phyloP scores from a whole-genome alignment of 2,888 invertebrate genomes.

The Drosophila longiperda region DNA sequence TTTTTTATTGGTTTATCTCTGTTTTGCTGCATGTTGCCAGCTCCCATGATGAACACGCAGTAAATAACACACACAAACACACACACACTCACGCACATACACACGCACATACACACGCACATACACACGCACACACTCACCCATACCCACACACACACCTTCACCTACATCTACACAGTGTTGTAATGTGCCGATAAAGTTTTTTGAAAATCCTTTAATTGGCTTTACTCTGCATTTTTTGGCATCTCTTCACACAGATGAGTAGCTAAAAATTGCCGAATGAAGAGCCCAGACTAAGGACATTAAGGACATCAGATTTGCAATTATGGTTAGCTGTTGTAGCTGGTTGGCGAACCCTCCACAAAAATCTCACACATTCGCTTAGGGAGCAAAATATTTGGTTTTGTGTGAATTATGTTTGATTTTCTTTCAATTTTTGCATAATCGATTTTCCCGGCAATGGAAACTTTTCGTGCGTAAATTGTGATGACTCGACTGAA shows the following conservation, averaged over 20 bases:
- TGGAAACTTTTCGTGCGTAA: conserved; percentile 26
- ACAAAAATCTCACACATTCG: conserved; percentile 26
- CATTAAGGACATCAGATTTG: conserved; percentile 39
- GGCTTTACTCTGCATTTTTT: conserved; percentile 60
- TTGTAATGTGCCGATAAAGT: conserved; percentile 68
- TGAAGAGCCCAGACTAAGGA: conserved; percentile 12
- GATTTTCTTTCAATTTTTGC: conserved; percentile 64
- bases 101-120: conserved; percentile 8
- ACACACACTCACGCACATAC: conserved; percentile 2
- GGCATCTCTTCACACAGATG: conserved; percentile 19
- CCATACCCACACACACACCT: neutral
- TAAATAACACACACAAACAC: conserved; percentile 9
- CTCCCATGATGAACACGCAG: conserved; percentile 4
- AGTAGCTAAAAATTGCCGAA: conserved; percentile 31
- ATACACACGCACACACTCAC: conserved; percentile 3
- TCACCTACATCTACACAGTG: conserved; percentile 1
- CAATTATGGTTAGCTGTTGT: conserved; percentile 35
- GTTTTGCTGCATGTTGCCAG: conserved; percentile 31
- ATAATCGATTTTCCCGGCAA: conserved; percentile 69
- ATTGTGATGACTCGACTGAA: conserved; percentile 62
- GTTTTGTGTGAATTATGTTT: conserved; percentile 30
- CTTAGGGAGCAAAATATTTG: conserved; percentile 23
- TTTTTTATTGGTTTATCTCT: conserved; percentile 49
- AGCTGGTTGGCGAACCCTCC: conserved; percentile 6
- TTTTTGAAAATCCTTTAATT: conserved; percentile 75